phyloP scores from a whole-genome alignment of 64 coral and sea anemone genomes.

The Pocillopora damicornis region DNA sequence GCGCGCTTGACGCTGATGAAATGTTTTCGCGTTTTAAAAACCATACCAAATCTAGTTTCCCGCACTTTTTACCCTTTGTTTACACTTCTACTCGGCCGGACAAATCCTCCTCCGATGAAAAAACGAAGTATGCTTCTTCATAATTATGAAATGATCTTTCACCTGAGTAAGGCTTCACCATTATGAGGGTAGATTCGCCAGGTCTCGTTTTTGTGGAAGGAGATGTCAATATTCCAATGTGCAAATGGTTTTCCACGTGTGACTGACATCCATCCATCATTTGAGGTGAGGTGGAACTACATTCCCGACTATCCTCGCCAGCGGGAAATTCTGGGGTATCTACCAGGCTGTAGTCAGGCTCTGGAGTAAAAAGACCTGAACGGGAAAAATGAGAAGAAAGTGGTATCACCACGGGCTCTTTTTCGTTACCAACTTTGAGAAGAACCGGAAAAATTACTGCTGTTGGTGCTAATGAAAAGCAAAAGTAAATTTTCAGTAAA shows the following conservation, averaged over 20 bases:
- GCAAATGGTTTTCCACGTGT: background rate
- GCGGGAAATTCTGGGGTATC: background rate
- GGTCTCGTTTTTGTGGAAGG: background rate
- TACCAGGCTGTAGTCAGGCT: background rate
- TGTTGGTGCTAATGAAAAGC: too few species aligned
- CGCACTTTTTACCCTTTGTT: too few species aligned
- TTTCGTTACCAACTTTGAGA: too few species aligned
- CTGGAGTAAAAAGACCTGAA: background rate
- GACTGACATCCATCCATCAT: background rate
- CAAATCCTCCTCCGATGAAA: background rate
- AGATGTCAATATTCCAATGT: too few species aligned
- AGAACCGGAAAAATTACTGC: too few species aligned
- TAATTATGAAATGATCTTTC: background rate
- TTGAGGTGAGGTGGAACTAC: background rate
- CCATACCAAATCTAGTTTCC: too few species aligned
- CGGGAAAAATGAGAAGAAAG: background rate
- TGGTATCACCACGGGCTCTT: too few species aligned
- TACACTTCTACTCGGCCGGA: too few species aligned
- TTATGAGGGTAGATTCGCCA: background rate
- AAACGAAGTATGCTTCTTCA: background rate
- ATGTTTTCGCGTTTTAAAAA: background rate
- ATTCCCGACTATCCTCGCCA: background rate
- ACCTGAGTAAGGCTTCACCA: constrained; percentile 26
- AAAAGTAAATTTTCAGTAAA: too few species aligned
- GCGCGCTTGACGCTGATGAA: too few species aligned